Conservation (phyloP, 2,797 vertebrate species). For the Melopsittacus undulatus region DNA sequence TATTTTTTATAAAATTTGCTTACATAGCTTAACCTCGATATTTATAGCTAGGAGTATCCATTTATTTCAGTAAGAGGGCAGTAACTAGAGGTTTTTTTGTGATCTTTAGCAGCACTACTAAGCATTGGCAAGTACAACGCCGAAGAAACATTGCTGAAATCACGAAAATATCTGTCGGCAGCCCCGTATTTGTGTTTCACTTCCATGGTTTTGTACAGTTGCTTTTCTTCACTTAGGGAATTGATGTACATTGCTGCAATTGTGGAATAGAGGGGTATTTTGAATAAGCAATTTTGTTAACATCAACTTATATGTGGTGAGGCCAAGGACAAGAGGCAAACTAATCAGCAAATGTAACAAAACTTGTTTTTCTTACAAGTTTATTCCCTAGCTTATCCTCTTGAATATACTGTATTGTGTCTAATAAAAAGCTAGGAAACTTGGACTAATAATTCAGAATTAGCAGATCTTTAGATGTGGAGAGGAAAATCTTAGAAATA, state of each 20-base stretch:
- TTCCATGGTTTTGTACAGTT: not conserved
- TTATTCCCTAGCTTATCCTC: not conserved
- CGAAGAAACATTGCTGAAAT: not conserved
- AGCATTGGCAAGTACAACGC: not conserved
- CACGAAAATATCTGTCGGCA: not conserved
- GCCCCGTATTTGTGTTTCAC: not conserved
- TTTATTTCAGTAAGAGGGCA: not conserved
- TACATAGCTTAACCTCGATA: not conserved
- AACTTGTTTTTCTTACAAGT: not conserved
- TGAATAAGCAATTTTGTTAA: not conserved
- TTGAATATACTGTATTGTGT: not conserved
- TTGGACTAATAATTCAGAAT: not conserved
- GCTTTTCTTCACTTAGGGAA: not conserved
- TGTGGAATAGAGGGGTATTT: not conserved
- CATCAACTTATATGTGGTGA: not conserved
- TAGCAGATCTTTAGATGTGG: not conserved
- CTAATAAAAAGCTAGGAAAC: not conserved
- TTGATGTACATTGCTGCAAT: not conserved
- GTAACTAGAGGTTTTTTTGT: not conserved
- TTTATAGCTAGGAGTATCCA: not conserved
- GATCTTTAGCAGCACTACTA: not conserved
- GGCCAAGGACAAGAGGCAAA: not conserved
- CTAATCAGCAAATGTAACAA: fast-evolving
- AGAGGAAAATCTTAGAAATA: not conserved
- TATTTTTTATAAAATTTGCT: not conserved